Evolutionary conservation across 2,888 invertebrate species (phyloP).

Genomic region (Peribatodes rhomboidaria): DNA sequence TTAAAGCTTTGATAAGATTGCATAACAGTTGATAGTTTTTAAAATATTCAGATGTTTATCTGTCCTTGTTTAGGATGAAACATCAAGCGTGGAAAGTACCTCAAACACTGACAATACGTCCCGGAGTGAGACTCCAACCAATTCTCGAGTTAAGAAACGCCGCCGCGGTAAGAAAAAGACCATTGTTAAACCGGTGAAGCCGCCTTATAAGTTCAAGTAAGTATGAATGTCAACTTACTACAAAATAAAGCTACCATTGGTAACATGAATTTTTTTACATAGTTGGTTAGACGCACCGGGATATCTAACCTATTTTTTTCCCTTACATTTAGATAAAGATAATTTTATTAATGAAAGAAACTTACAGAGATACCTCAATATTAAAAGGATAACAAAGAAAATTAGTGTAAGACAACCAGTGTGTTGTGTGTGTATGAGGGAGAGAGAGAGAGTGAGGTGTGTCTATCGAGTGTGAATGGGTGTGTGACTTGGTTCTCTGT

Average conservation of each 20-base stretch:
- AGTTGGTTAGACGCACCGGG: too few species aligned
- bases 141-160: constrained; percentile 86
- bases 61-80: constrained; percentile 86
- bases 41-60: background rate
- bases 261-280: too few species aligned
- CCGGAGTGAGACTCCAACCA: constrained; percentile 93
- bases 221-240: constrained; percentile 47
- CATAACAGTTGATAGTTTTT: background rate
- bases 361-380: too few species aligned
- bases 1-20: background rate
- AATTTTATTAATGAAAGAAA: too few species aligned
- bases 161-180: constrained; percentile 87
- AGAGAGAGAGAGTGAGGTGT: too few species aligned
- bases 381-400: too few species aligned
- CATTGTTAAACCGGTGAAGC: constrained; percentile 87
- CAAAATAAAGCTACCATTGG: too few species aligned
- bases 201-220: constrained; percentile 93
- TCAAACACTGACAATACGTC: constrained; percentile 93
- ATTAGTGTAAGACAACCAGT: too few species aligned
- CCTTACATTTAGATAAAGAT: background rate
- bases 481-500: too few species aligned
- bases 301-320: too few species aligned
- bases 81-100: constrained; percentile 93
- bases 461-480: too few species aligned
- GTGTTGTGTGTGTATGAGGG: too few species aligned